These are phyloP conservation scores for Tanytarsus gracilentus DNA, from an alignment of 2,888 invertebrate genomes.

Conservation along the genomic window DNA sequence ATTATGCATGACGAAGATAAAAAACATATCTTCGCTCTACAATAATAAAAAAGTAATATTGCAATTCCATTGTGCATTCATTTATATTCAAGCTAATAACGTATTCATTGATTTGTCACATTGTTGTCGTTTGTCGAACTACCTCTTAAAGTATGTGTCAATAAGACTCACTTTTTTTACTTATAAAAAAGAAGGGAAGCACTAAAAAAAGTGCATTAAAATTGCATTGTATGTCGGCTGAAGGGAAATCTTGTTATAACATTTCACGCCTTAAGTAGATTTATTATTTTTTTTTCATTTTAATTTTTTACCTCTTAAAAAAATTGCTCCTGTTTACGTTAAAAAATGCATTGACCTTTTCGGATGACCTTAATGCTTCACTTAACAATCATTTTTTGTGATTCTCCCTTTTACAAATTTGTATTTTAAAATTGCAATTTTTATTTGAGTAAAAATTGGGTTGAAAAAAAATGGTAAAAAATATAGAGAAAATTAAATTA, in stretches of 20 bases:
- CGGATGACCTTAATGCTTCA: constrained; percentile 21
- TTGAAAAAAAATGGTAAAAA: constrained; percentile 7
- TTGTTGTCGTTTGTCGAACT: constrained; percentile 6
- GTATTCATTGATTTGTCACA: constrained; percentile 28
- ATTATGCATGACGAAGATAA: constrained; percentile 11
- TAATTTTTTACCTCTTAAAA: no score
- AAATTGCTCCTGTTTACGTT: constrained; percentile 14
- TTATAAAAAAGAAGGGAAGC: neutral
- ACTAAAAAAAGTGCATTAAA: constrained; percentile 20
- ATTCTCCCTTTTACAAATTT: neutral
- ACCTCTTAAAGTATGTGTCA: constrained; percentile 14
- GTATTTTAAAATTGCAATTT: constrained; percentile 4
- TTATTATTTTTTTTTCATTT: constrained; percentile 27
- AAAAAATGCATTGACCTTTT: constrained; percentile 17
- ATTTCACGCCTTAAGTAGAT: constrained; percentile 30
- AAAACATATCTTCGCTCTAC: neutral
- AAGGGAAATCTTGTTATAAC: constrained; percentile 23
- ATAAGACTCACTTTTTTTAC: constrained; percentile 4
- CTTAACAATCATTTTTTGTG: constrained; percentile 11
- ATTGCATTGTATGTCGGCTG: neutral
- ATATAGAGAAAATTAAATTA: constrained; percentile 27
- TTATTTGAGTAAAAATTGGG: neutral
- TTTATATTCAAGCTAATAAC: constrained; percentile 22
- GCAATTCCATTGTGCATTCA: constrained; percentile 6
- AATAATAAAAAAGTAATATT: neutral